Base-by-base conservation (phyloP, 2,797 vertebrate genomes). In the Ispidina picta region DNA sequence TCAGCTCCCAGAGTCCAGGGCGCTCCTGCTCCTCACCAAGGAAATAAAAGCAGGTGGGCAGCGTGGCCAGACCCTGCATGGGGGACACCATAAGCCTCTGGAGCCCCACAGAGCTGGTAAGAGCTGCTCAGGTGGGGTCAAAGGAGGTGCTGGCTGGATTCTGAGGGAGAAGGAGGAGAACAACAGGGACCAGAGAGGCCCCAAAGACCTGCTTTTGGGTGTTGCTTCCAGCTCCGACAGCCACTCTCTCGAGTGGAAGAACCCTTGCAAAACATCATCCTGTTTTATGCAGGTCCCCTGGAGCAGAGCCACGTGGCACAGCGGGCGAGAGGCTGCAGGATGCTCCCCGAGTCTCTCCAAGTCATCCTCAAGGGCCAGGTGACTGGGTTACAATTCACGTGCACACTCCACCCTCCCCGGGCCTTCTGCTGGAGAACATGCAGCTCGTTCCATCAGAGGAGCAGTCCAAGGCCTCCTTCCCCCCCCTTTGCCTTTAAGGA, bases 1-100 rank as follows among this genome's bases (percentile, higher is more conserved):
- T 81, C 92, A 96, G 93, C 87, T 93, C 73, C 73, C 63, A 63
- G n/a, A 72, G 84, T 52, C 88, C 88, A 14, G 72, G 89, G 76
- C 65, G 87, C 71, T 86, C 82, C 84, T 90, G 85, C 83, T 88
- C 44, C 79, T 84, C 76, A n/a, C 58, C 56, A 5, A 31, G 35
- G 71, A 83, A 29, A 21, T 28, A 10, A 22, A 60, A 66, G 31
- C n/a, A 10, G 69, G 39, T 12, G 76, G 46, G 15, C 21, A 2
- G 16, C 1, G 1, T 2, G 49, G 56, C 5, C 43, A 20, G 28
- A 23, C 48, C 19, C 60, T 8, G 35, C 3, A 15, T 26, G 52
- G 28, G 28, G 52, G 37, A n/a, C 28, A 12, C 8, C 28, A 17
- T 1, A 1, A 16, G 12, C 15, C 19, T 18, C 0, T 0, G 12